Conservation (phyloP, 2,113 vertebrate species). For the Tapirus terrestris region DNA sequence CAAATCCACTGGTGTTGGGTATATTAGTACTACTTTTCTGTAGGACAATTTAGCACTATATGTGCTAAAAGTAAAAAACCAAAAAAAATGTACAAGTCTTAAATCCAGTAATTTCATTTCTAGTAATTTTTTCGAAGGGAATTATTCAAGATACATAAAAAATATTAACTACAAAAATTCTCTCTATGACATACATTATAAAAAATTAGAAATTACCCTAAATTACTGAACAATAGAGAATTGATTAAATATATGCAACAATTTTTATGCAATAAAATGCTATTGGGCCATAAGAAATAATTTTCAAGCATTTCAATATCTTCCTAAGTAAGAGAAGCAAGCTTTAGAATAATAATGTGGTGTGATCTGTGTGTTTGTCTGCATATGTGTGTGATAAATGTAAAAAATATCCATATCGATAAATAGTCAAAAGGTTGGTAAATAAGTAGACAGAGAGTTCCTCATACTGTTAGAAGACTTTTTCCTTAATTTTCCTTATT, state of each 20-base stretch:
- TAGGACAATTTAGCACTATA: background rate
- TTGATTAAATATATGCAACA: background rate
- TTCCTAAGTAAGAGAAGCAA: constrained; percentile 4
- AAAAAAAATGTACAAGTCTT: background rate
- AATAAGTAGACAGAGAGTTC: background rate
- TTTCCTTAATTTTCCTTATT: background rate
- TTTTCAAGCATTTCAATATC: background rate
- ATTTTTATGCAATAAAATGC: background rate
- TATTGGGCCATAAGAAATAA: background rate
- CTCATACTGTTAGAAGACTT: background rate
- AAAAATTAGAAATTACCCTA: background rate
- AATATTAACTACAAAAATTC: background rate
- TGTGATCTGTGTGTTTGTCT: background rate
- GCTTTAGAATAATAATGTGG: background rate
- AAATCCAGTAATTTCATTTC: background rate
- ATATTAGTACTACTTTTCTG: background rate
- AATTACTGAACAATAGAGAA: background rate
- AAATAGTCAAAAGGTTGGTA: background rate
- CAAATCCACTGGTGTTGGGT: background rate
- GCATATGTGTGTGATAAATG: background rate
- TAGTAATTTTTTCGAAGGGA: background rate
- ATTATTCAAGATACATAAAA: background rate
- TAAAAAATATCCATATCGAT: background rate
- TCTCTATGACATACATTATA: background rate
- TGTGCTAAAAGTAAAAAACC: background rate